These are phyloP conservation scores for Drosophila arawakana DNA, from an alignment of 1,140 invertebrate species.

Conservation along the genomic window DNA sequence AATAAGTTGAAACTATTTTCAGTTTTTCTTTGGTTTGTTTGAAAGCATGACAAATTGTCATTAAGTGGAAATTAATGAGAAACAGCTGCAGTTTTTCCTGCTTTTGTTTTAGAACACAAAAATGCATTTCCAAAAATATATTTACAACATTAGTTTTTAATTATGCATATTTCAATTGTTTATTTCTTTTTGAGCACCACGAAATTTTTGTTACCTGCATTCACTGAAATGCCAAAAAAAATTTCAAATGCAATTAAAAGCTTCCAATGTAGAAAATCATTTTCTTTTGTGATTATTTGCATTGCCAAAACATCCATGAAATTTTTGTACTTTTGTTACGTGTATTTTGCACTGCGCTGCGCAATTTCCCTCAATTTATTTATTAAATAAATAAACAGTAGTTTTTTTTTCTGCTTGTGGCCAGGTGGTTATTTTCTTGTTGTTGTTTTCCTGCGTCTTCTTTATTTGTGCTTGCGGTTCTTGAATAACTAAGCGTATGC, in stretches of 20 bases:
- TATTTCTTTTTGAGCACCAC: background rate
- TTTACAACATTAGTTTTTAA: background rate
- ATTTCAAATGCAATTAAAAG: background rate
- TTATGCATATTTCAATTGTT: background rate
- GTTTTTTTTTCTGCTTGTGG: slow-evolving; percentile 52
- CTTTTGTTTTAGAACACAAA: background rate
- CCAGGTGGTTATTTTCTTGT: slow-evolving; percentile 27
- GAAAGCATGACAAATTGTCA: slow-evolving; percentile 43
- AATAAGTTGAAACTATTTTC: slow-evolving; percentile 47
- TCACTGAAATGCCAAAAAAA: slow-evolving; percentile 9
- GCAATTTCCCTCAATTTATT: slow-evolving; percentile 67
- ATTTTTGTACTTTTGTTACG: slow-evolving; percentile 20
- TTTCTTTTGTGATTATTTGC: slow-evolving; percentile 65
- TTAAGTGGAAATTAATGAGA: slow-evolving; percentile 25
- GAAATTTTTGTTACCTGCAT: slow-evolving; percentile 31
- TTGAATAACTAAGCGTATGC: slow-evolving; percentile 2
- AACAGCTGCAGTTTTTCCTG: background rate
- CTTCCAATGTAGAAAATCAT: slow-evolving; percentile 16
- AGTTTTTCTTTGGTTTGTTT: background rate
- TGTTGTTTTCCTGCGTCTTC: slow-evolving; percentile 3
- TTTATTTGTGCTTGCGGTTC: slow-evolving; percentile 39
- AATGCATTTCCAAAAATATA: slow-evolving; percentile 5
- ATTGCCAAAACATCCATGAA: slow-evolving; percentile 42
- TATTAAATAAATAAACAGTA: slow-evolving; percentile 60
- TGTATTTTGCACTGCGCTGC: slow-evolving; percentile 33